These are phyloP conservation scores for Phycodurus eques DNA, from an alignment of 2,113 vertebrate species.

Conservation along the genomic window DNA sequence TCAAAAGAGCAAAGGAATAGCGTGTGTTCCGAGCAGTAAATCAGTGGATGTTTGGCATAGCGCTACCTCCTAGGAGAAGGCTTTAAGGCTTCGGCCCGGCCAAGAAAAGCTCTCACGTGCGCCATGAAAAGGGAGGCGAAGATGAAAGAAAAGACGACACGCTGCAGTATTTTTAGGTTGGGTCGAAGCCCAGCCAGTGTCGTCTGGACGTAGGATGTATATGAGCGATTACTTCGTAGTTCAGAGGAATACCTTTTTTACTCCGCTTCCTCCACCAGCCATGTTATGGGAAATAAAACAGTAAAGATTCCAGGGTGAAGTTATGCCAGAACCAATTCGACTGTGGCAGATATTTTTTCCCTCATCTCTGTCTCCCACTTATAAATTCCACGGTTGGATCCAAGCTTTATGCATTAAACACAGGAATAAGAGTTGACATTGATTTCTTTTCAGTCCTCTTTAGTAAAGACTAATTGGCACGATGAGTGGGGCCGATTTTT, in stretches of 20 bases:
- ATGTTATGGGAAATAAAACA: constrained; percentile 62
- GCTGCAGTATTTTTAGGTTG: constrained; percentile 54
- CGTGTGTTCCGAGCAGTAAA: constrained; percentile 65
- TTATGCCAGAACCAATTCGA: constrained; percentile 50
- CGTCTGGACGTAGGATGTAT: constrained; percentile 44
- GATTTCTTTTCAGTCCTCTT: constrained; percentile 51
- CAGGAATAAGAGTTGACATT: constrained; percentile 50
- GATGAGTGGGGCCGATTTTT: constrained; percentile 2
- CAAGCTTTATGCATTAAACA: constrained; percentile 38
- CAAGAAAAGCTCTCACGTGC: constrained; percentile 62
- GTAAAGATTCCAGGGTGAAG: constrained; percentile 46
- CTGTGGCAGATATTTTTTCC: constrained; percentile 49
- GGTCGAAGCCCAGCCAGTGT: constrained; percentile 45
- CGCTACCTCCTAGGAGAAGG: constrained; percentile 42
- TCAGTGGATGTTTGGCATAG: constrained; percentile 62
- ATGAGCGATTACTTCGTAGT: constrained; percentile 58
- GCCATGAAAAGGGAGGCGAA: constrained; percentile 37
- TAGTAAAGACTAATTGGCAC: constrained; percentile 44
- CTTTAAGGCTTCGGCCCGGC: constrained; percentile 41
- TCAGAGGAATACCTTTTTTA: constrained; percentile 51
- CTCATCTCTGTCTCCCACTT: constrained; percentile 17
- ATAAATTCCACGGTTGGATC: constrained; percentile 30
- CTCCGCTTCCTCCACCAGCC: constrained; percentile 40
- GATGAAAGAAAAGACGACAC: constrained; percentile 57
- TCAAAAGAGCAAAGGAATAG: constrained; percentile 56